Percentiles rank a stretch among this genome's conserved stretches.
Evolutionary conservation across 2,113 vertebrate genomes (phyloP).

Genomic region (Anthoscopus minutus): DNA sequence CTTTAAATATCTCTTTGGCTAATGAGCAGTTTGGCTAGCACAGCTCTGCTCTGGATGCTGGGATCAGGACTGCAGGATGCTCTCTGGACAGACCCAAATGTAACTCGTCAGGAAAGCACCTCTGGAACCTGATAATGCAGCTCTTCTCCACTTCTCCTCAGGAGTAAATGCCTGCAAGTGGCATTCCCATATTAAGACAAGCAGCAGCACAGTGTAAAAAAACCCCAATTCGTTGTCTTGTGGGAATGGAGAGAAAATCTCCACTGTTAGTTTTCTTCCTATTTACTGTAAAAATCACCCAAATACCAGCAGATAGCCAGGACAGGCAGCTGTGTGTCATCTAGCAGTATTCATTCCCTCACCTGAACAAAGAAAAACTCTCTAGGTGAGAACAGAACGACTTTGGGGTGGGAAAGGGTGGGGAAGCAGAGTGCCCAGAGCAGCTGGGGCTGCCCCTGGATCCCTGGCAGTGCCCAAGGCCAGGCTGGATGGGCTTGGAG

Average conservation of each 20-base stretch:
- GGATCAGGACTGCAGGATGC: neutral
- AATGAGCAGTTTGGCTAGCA: neutral
- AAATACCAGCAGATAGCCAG: neutral
- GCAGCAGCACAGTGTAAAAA: neutral
- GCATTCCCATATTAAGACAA: neutral
- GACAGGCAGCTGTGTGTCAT: neutral
- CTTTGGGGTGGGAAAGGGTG: neutral
- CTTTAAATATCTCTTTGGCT: slow-evolving; percentile 31
- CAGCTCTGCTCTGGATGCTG: neutral
- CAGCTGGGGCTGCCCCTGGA: neutral
- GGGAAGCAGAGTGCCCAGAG: neutral
- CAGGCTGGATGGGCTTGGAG: neutral
- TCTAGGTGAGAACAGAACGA: neutral
- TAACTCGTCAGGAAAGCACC: neutral
- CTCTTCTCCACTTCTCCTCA: neutral
- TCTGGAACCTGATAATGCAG: neutral
- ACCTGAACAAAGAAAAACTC: neutral
- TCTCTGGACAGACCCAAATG: neutral
- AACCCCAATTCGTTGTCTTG: neutral
- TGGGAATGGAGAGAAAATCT: neutral
- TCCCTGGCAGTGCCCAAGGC: neutral
- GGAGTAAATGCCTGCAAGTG: neutral
- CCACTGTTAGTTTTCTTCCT: neutral
- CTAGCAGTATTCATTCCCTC: neutral
- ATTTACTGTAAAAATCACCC: neutral